A percentile compares a stretch with the other conserved stretches of the same genome.
Conservation (phyloP, 1,140 invertebrate genomes). For the Leptinotarsa defecta region DNA sequence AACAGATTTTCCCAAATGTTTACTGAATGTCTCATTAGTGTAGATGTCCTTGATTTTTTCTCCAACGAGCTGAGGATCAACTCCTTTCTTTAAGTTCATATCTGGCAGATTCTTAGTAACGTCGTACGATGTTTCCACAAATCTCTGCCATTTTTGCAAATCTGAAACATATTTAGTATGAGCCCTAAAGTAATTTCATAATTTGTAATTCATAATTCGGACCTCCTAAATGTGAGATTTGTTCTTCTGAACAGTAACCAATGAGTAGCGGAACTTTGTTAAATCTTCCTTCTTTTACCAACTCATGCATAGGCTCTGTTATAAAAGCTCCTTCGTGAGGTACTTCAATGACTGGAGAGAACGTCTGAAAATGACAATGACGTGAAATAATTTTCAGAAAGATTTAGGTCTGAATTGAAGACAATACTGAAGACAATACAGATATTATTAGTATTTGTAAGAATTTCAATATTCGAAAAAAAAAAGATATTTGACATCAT, state of each 20-base stretch:
- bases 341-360: slow-evolving; percentile 31
- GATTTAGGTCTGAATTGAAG: background rate
- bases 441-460: background rate
- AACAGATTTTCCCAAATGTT: slow-evolving; percentile 6
- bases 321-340: slow-evolving; percentile 34
- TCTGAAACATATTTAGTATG: no score
- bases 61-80: background rate
- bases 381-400: background rate
- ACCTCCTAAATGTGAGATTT: slow-evolving; percentile 19
- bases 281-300: slow-evolving; percentile 27
- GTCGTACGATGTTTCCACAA: background rate
- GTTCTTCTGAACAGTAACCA: slow-evolving; percentile 37
- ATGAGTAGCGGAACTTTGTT: slow-evolving; percentile 36
- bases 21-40: background rate
- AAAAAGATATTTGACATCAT: no score
- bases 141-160: background rate
- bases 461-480: no score
- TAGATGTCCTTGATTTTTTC: background rate
- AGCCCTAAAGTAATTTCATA: no score
- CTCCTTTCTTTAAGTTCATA: background rate
- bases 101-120: background rate
- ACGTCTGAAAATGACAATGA: slow-evolving; percentile 10
- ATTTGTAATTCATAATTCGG: background rate
- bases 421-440: background rate
- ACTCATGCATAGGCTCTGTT: slow-evolving; percentile 35